Conservation (phyloP, 23 tunicate species). For the Halocynthia aurantium region DNA sequence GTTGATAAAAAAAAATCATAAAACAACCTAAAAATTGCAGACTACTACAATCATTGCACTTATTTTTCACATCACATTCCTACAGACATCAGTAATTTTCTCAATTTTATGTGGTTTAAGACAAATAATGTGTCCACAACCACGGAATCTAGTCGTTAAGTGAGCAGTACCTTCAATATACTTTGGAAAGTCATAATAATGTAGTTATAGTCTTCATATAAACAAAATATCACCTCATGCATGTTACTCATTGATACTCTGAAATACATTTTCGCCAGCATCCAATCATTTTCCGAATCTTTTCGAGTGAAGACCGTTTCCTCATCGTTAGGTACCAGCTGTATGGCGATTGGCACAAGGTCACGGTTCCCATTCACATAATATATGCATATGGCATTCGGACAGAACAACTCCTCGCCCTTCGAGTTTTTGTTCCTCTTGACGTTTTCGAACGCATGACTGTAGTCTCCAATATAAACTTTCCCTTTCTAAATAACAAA, state of each 20-base stretch:
- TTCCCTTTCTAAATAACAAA: constrained; percentile 29
- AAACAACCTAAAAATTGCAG: too few species aligned
- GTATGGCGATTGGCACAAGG: constrained; percentile 72
- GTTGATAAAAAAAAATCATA: too few species aligned
- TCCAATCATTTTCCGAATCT: constrained; percentile 53
- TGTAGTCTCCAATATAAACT: constrained; percentile 54
- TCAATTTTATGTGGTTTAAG: too few species aligned
- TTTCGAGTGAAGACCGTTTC: constrained; percentile 46
- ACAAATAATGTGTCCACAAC: not conserved
- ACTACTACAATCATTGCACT: too few species aligned
- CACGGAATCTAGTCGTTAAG: not conserved
- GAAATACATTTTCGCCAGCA: constrained; percentile 65
- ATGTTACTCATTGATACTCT: constrained; percentile 13
- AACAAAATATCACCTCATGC: constrained; percentile 18
- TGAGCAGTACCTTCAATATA: not conserved
- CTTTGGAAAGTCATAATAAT: too few species aligned
- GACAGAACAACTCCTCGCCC: constrained; percentile 4
- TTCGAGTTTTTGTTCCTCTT: constrained; percentile 11
- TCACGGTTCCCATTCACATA: constrained; percentile 25
- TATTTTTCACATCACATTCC: too few species aligned
- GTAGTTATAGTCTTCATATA: too few species aligned
- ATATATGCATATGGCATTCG: constrained; percentile 35
- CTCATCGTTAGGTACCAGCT: constrained; percentile 34
- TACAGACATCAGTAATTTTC: too few species aligned
- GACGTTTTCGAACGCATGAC: constrained; percentile 4